These are phyloP conservation scores for Alethe diademata DNA, from an alignment of 2,113 vertebrate species.

Conservation along the genomic window DNA sequence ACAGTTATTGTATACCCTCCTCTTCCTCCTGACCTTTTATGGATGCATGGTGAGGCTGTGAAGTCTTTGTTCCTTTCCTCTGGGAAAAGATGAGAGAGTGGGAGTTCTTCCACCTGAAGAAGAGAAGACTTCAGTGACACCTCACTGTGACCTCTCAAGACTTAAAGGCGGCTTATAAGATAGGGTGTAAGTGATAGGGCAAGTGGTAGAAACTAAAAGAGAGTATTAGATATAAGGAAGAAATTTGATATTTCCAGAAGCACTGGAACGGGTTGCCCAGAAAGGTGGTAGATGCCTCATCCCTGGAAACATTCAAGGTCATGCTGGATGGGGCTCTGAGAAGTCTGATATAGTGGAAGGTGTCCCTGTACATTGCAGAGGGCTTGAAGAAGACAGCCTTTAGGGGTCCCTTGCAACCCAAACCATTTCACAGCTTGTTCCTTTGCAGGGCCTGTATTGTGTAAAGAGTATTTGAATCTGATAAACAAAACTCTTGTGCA, in stretches of 20 bases:
- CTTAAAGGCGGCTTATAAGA: neutral
- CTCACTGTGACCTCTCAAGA: neutral
- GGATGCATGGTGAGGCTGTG: neutral
- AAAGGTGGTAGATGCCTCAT: neutral
- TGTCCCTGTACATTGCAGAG: neutral
- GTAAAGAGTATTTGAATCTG: neutral
- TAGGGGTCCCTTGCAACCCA: neutral
- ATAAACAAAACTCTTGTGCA: neutral
- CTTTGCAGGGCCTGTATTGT: neutral
- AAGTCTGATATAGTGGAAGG: neutral
- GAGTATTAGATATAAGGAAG: neutral
- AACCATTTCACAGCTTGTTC: neutral
- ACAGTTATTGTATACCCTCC: neutral
- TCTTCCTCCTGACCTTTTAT: neutral
- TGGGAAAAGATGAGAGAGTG: neutral
- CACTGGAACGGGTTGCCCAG: accelerated
- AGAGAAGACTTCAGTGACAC: neutral
- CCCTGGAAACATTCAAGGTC: neutral
- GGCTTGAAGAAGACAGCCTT: accelerated
- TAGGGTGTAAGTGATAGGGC: accelerated
- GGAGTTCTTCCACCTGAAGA: neutral
- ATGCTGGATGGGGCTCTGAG: accelerated
- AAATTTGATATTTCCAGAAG: neutral
- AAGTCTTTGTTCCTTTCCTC: neutral
- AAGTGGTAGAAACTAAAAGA: neutral